Evolutionary conservation across 1,140 invertebrate species (phyloP).

Genomic region (Hyphantria cunea): DNA sequence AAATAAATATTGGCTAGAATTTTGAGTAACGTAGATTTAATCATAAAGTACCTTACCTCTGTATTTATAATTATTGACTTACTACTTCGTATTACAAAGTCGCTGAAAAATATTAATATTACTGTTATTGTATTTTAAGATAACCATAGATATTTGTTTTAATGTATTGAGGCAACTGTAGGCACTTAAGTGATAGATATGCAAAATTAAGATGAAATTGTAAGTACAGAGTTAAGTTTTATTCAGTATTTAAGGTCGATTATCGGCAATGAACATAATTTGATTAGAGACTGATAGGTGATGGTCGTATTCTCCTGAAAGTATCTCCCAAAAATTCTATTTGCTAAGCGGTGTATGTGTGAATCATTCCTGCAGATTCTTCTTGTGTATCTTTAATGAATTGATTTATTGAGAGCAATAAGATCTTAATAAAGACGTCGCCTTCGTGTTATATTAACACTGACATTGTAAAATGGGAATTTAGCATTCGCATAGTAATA

Average conservation of each 20-base stretch:
- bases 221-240: constrained; percentile 25
- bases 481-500: constrained; percentile 9
- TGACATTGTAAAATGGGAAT: background rate
- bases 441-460: background rate
- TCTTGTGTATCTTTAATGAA: too few species aligned
- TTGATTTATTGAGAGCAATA: too few species aligned
- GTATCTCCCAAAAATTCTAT: constrained; percentile 12
- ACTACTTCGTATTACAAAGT: too few species aligned
- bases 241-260: background rate
- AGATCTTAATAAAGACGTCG: background rate
- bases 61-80: constrained; percentile 12
- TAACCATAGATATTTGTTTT: background rate
- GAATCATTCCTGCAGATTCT: too few species aligned
- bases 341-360: constrained; percentile 2
- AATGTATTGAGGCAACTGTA: background rate
- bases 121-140: background rate
- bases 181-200: background rate
- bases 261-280: constrained; percentile 17
- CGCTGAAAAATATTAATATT: background rate
- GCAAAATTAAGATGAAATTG: constrained; percentile 8
- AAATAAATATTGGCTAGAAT: constrained; percentile 43
- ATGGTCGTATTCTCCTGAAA: constrained; percentile 23
- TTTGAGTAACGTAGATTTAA: constrained; percentile 46
- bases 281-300: constrained; percentile 28
- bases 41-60: constrained; percentile 20